Conservation (phyloP, 2,888 invertebrate species). For the Xestia xanthographa region DNA sequence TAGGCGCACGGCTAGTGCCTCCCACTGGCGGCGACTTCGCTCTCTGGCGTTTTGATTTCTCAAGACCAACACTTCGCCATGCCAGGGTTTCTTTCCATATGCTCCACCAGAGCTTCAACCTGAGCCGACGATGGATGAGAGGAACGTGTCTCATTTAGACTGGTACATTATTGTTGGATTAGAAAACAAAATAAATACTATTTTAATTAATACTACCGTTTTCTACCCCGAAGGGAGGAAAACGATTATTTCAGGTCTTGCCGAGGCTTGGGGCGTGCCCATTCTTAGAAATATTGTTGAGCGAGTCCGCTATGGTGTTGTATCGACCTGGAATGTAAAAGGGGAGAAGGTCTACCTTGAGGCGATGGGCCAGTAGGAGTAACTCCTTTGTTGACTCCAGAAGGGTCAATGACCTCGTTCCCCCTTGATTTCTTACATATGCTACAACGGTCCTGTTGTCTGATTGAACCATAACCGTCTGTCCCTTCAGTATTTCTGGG, state of each 20-base stretch:
- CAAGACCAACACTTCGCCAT: conserved; percentile 26
- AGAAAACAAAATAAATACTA: no score
- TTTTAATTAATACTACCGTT: no score
- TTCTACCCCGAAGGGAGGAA: no score
- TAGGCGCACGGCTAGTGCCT: conserved; percentile 16
- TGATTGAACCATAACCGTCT: conserved; percentile 7
- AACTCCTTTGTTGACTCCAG: conserved; percentile 1
- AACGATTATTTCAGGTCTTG: no score
- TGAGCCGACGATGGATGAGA: conserved; percentile 17
- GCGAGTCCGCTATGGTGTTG: conserved; percentile 15
- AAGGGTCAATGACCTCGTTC: conserved; percentile 9
- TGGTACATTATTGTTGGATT: background rate
- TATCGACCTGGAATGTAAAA: conserved; percentile 18
- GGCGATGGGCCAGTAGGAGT: conserved; percentile 9
- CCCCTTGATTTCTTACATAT: conserved; percentile 7
- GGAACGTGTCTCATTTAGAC: conserved; percentile 6
- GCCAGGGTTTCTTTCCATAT: conserved; percentile 16
- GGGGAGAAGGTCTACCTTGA: conserved; percentile 5
- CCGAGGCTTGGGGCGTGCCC: conserved; percentile 2
- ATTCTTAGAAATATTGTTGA: conserved; percentile 7
- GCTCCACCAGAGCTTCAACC: conserved; percentile 26
- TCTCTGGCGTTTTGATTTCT: conserved; percentile 22
- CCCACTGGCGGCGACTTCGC: conserved; percentile 16
- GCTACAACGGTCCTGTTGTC: conserved; percentile 15
- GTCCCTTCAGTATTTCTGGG: background rate